Evolutionary conservation across 2,888 invertebrate genomes (phyloP), one percentile per base, ranked within the genome.

Genomic region (Drosophila kanekoi): DNA sequence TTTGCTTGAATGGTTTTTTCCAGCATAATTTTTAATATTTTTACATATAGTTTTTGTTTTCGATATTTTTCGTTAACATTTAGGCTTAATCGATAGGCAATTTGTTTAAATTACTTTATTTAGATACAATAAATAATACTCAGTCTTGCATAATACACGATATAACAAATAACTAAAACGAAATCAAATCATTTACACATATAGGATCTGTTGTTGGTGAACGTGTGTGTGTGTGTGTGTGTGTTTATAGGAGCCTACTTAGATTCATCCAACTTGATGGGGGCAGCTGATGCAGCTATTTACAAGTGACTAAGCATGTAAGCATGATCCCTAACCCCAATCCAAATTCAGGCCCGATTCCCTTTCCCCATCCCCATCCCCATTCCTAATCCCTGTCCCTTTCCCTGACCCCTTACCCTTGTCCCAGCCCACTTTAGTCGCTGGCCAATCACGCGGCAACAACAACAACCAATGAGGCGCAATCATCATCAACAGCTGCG

Each of bases 371-470:
- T 16, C 16, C 41, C 49, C 38, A 43, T 40, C 49, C 59, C 56
- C 45, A 20, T 6, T n/a, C 28, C 45, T 53, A 53, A 9, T 11
- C 5, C 28, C 10, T 35, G 35, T 35, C 35, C 33, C 33, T 9
- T 3, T 33, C 2, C 35, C 33, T 9, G 0, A 11, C 2, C 35
- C 28, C 10, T 23, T 28, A 4, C 51, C 40, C 40, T 23, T n/a
- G 23, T 1, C 23, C 23, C 23, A 8, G 8, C 28, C 47, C 61
- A 51, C 47, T 58, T 72, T 71, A 65, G 62, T 60, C 57, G 70
- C 68, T 76, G 72, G 89, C 82, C 82, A 87, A 90, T 89, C 88
- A 89, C 90, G 88, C 83, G 72, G 78, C 78, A 79, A 85, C 79
- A 74, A 90, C 88, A 69, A 81, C 90, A 67, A 85, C 80, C 73